Evolutionary conservation across 2,113 vertebrate species (phyloP).

Genomic region (Myiagra hebetior): DNA sequence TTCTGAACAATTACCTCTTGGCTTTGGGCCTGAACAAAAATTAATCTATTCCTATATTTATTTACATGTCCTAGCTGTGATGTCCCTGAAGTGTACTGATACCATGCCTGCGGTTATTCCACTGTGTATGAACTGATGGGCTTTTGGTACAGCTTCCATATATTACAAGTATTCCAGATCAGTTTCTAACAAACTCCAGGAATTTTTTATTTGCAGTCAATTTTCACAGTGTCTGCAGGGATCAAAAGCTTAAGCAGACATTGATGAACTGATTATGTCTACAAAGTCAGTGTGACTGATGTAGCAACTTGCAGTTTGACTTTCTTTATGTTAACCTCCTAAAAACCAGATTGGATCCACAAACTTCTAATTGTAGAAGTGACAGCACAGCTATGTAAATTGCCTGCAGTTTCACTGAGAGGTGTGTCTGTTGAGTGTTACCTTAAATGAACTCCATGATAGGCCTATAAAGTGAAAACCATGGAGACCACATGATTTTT

Average conservation of each 20-base stretch:
- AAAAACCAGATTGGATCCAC: neutral
- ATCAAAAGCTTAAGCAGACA: constrained; percentile 7
- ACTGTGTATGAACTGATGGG: neutral
- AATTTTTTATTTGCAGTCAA: neutral
- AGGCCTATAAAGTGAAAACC: neutral
- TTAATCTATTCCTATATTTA: neutral
- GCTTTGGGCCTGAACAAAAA: neutral
- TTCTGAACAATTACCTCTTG: neutral
- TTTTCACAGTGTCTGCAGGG: neutral
- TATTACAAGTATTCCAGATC: neutral
- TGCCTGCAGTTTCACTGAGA: neutral
- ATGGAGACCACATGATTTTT: neutral
- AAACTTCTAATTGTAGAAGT: neutral
- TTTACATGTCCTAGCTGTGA: neutral
- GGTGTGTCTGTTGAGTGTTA: neutral
- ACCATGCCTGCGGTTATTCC: neutral
- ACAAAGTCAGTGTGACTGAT: neutral
- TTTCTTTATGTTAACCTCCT: neutral
- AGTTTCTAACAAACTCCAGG: neutral
- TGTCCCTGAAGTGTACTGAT: neutral
- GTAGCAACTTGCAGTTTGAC: neutral
- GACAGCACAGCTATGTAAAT: neutral
- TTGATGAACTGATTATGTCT: constrained; percentile 9
- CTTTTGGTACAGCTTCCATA: neutral
- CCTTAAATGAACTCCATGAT: neutral